A percentile compares a stretch with the other conserved stretches of the same genome.
Evolutionary conservation across 2,888 invertebrate species (phyloP).

Genomic region (Steromphala cineraria): DNA sequence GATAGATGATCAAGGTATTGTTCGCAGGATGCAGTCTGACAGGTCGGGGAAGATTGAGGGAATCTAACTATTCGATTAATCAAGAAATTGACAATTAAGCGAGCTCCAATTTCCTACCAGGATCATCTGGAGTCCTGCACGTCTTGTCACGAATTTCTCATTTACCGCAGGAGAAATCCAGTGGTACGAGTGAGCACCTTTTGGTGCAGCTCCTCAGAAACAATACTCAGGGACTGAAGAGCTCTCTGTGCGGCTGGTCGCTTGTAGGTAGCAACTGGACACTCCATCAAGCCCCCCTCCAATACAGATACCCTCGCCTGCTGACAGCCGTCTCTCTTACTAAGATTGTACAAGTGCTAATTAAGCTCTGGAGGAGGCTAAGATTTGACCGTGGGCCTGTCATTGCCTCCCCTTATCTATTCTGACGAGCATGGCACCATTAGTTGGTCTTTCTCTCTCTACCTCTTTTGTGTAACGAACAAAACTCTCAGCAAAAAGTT

Average conservation of each 20-base stretch:
- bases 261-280: constrained; percentile 19
- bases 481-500: constrained; percentile 3
- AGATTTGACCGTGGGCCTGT: constrained; percentile 8
- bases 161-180: neutral
- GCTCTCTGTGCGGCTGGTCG: neutral
- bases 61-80: constrained; percentile 1
- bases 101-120: constrained; percentile 5
- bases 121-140: neutral
- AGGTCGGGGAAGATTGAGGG: neutral
- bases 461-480: neutral
- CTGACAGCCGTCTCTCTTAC: neutral
- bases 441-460: constrained; percentile 7
- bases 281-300: neutral
- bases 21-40: neutral
- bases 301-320: neutral
- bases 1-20: neutral
- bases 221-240: neutral
- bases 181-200: neutral
- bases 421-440: constrained; percentile 9
- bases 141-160: constrained; percentile 12
- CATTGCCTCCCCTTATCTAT: neutral
- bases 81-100: constrained; percentile 14
- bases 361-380: constrained; percentile 1
- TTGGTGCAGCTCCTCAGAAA: constrained; percentile 12
- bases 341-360: constrained; percentile 11